Evolutionary conservation across 1,140 invertebrate genomes (phyloP).

Genomic region (Thaumatotibia leucotreta): DNA sequence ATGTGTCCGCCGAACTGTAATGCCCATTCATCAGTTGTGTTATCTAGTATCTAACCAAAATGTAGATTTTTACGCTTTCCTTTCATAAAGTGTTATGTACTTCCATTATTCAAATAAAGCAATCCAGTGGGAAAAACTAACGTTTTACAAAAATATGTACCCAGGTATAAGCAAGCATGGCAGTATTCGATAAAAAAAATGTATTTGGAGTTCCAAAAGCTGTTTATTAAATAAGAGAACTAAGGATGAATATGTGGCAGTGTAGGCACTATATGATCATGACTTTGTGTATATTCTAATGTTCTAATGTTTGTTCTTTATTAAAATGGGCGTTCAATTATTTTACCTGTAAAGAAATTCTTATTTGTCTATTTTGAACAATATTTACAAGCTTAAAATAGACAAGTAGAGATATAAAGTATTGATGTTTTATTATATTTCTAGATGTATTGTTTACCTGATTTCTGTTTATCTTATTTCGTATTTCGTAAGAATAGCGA

Average conservation of each 20-base stretch:
- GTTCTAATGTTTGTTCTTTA: too few species aligned
- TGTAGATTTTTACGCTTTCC: too few species aligned
- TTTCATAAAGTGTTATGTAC: too few species aligned
- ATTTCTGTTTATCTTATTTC: neutral
- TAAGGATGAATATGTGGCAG: conserved; percentile 15
- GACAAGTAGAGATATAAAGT: conserved; percentile 34
- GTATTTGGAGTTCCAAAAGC: neutral
- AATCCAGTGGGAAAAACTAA: too few species aligned
- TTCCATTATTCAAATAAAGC: too few species aligned
- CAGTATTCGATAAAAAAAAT: neutral
- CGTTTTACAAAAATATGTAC: too few species aligned
- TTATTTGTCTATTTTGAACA: conserved; percentile 51
- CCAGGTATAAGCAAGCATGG: too few species aligned
- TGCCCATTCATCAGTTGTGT: too few species aligned
- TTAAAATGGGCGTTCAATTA: too few species aligned
- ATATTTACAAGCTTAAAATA: conserved; percentile 37
- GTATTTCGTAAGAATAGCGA: neutral
- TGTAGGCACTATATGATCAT: neutral
- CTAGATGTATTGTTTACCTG: neutral
- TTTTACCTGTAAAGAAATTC: conserved; percentile 11
- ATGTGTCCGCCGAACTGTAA: too few species aligned
- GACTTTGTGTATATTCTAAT: too few species aligned
- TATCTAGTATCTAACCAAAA: too few species aligned
- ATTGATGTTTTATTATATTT: conserved; percentile 22
- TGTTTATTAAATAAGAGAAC: conserved; percentile 14